These are phyloP conservation scores for Propithecus deckenii DNA, from an alignment of 2,797 vertebrate species.

Conservation along the genomic window DNA sequence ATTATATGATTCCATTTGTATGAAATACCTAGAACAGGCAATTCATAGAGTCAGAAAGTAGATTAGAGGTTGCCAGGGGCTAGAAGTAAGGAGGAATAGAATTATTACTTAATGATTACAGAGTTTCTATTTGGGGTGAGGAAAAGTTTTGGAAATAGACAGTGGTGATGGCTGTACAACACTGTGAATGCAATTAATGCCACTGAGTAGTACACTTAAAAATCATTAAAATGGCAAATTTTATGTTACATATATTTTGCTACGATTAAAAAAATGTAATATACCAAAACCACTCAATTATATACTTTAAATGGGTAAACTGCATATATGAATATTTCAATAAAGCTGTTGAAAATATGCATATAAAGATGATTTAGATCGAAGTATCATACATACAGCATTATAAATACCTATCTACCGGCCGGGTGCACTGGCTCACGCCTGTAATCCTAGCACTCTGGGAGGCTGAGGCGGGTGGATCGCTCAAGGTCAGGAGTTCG, in stretches of 20 bases:
- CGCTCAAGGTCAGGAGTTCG: too few species aligned
- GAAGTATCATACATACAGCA: conserved; percentile 64
- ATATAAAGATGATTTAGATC: conserved; percentile 72
- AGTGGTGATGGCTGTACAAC: background rate
- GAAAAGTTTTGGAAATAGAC: background rate
- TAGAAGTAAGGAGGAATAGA: background rate
- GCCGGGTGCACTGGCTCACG: too few species aligned
- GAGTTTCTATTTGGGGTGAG: background rate
- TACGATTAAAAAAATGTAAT: background rate
- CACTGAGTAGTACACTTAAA: background rate
- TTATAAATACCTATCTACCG: background rate
- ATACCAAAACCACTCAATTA: background rate
- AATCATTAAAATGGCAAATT: background rate
- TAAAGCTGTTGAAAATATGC: conserved; percentile 55
- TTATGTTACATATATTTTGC: background rate
- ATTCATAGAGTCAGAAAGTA: background rate
- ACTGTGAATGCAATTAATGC: background rate
- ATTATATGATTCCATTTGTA: background rate
- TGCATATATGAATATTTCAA: background rate
- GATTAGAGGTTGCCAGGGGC: background rate
- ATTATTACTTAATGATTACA: background rate
- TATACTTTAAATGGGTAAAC: background rate
- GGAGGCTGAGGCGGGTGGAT: too few species aligned
- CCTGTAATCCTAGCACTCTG: too few species aligned
- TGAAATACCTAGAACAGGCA: background rate